Percentiles rank a stretch among this genome's conserved stretches.
Conservation (phyloP, 2,888 invertebrate genomes). For the Stenodera caucasica region DNA sequence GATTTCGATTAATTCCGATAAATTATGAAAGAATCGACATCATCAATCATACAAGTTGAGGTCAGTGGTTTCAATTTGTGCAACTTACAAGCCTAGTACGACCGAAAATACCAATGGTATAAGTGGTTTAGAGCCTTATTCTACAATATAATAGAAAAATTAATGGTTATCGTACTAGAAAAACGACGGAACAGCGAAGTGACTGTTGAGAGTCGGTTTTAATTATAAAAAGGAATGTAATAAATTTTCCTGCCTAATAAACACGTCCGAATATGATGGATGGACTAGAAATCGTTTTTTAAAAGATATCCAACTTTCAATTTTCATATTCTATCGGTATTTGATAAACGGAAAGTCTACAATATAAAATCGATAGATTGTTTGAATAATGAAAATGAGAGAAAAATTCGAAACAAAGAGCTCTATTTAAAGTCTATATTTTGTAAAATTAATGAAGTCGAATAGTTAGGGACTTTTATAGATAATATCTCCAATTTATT, state of each 20-base stretch:
- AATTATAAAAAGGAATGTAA: constrained; percentile 15
- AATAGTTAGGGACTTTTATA: constrained; percentile 22
- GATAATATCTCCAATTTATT: constrained; percentile 22
- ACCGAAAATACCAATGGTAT: neutral
- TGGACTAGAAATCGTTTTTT: constrained; percentile 8
- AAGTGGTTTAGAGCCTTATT: neutral
- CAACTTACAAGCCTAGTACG: neutral
- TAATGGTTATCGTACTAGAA: constrained; percentile 10
- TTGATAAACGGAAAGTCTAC: too few relatives aligned
- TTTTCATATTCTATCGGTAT: too few relatives aligned
- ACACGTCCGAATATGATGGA: constrained; percentile 13
- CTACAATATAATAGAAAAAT: constrained; percentile 18
- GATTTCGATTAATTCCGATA: neutral
- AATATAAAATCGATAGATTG: too few relatives aligned
- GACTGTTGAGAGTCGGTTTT: constrained; percentile 16
- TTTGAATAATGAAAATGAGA: too few relatives aligned
- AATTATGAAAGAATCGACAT: neutral
- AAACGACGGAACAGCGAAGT: neutral
- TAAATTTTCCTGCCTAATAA: constrained; percentile 13
- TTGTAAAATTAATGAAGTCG: constrained; percentile 44
- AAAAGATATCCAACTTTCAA: neutral
- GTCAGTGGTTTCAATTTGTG: constrained; percentile 3
- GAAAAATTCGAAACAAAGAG: constrained; percentile 32
- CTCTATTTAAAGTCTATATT: constrained; percentile 31
- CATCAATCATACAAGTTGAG: constrained; percentile 2